Evolutionary conservation across 30 jellyfish, hydroid and myxozoan genomes (phyloP), one percentile per base, ranked within the genome.

Genomic region (Pseudorhiza aurosa): DNA sequence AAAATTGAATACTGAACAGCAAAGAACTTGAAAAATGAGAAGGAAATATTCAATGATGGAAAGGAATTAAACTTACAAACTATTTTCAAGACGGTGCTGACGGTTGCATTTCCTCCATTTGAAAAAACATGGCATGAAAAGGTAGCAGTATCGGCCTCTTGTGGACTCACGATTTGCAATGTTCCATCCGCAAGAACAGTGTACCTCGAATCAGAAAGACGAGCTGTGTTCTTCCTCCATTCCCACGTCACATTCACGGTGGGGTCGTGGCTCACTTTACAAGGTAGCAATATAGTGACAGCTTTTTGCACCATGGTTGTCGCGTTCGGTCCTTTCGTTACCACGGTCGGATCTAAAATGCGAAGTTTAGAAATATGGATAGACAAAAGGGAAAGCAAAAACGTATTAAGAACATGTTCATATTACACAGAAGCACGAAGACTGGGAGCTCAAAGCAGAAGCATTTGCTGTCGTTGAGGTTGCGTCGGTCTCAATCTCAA

Each of bases 191-290:
- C 64, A 22, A 70, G 51, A 30, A 90, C 95, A 19, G 93, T 18
- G 35, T 90, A 90, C 25, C 98, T 86, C 8, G 72, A 1, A 72
- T 90, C 87, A 37, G 32, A 28, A 4, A 77, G 27, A 14, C 60
- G 33, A 40, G 60, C 85, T 45, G 78, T 79, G 55, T 77, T 78
- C 53, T 84, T 67, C 8, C 95, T 72, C 98, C 98, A 90, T 35
- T 90, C 96, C 42, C 98, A 36, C 2, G 91, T 79, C 55, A 84
- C 68, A 28, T 68, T 83, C 42, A 84, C 83, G 4, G 80, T 83
- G 36, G 96, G 95, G 43, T 90, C 98, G 57, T 83, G 96, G 37
- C 60, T 4, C 17, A 90, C 98, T 57, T 59, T 73, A 75, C 98
- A 90, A 4, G 98, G 94, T 19, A 90, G 44, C 49, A 47, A 22